These are phyloP conservation scores for Aphelocoma coerulescens DNA, from an alignment of 2,113 vertebrate species.

Conservation along the genomic window DNA sequence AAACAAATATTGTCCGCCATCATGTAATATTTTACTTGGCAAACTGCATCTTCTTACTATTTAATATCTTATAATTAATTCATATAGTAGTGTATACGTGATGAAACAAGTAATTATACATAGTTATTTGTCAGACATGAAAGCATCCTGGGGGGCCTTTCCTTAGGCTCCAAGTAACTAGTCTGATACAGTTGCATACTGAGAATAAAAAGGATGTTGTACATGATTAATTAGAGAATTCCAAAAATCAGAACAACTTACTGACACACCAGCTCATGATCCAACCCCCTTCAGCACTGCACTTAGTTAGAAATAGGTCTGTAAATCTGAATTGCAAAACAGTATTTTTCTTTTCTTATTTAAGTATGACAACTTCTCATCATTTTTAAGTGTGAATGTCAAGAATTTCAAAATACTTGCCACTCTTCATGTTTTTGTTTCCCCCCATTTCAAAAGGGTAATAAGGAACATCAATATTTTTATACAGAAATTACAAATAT, in stretches of 20 bases:
- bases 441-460: background rate
- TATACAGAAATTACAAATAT: background rate
- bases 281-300: background rate
- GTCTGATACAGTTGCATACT: background rate
- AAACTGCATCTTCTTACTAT: background rate
- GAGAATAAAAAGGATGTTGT: background rate
- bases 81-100: background rate
- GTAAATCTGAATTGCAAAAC: background rate
- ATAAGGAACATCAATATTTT: background rate
- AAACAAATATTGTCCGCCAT: background rate
- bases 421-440: background rate
- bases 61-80: conserved; percentile 46
- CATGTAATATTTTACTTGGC: background rate
- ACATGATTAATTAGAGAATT: conserved; percentile 11
- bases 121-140: conserved; percentile 28
- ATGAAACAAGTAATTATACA: conserved; percentile 41
- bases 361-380: background rate
- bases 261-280: background rate
- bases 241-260: background rate
- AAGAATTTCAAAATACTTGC: background rate
- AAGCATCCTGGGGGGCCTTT: background rate
- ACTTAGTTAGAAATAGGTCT: background rate
- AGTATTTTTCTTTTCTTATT: background rate
- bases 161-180: background rate
- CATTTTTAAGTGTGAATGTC: background rate